phyloP scores from a whole-genome alignment of 1,140 invertebrate species.

The Hesperophylax magnus region DNA sequence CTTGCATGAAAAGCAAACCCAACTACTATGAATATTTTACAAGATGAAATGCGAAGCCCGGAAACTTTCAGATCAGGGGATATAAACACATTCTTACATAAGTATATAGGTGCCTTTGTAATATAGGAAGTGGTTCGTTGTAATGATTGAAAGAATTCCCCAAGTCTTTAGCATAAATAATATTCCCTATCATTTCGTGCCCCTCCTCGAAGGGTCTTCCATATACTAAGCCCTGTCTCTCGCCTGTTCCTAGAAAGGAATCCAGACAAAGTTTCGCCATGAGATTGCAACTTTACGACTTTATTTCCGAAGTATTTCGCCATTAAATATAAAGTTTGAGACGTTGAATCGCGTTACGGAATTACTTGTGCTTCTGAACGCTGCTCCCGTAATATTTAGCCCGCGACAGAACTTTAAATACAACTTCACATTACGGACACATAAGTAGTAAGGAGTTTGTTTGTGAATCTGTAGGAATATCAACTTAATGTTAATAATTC shows the following conservation, averaged over 20 bases:
- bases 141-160: too few species aligned
- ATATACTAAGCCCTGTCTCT: not conserved
- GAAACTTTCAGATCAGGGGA: too few species aligned
- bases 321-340: slow-evolving; percentile 42
- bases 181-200: too few species aligned
- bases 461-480: too few species aligned
- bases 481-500: too few species aligned
- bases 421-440: not conserved
- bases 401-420: slow-evolving; percentile 5
- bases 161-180: too few species aligned
- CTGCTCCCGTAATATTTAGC: not conserved
- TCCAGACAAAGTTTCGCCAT: slow-evolving; percentile 20
- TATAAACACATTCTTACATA: too few species aligned
- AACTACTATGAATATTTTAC: too few species aligned
- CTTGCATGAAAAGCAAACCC: too few species aligned
- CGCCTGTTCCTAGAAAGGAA: slow-evolving; percentile 2
- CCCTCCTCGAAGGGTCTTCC: not conserved
- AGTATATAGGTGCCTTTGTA: too few species aligned
- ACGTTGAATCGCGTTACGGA: slow-evolving; percentile 25
- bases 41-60: too few species aligned
- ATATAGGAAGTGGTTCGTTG: too few species aligned
- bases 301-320: slow-evolving; percentile 44
- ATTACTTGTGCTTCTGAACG: slow-evolving; percentile 13
- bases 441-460: not conserved
- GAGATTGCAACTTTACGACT: slow-evolving; percentile 45